Conservation (phyloP, 2,113 vertebrate species). For the Anthoscopus minutus region DNA sequence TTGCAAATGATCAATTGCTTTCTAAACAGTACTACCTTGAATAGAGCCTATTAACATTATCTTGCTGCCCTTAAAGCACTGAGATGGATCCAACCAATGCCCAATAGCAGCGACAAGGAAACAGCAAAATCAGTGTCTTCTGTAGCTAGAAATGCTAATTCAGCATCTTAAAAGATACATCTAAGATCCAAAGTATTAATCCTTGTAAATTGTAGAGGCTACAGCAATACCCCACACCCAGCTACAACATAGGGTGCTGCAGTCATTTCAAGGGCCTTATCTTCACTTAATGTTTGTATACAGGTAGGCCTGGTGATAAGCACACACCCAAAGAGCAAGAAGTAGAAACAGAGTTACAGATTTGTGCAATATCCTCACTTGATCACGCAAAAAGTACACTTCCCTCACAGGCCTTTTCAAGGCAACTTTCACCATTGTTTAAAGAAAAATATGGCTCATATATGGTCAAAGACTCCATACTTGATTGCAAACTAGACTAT, state of each 20-base stretch:
- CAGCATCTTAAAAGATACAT: not conserved
- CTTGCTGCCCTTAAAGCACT: not conserved
- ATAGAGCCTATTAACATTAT: not conserved
- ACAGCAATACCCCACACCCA: not conserved
- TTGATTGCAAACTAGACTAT: not conserved
- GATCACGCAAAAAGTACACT: not conserved
- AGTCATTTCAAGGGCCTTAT: not conserved
- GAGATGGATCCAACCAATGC: not conserved
- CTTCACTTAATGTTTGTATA: not conserved
- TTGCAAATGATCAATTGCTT: not conserved
- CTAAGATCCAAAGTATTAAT: not conserved
- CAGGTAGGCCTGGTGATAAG: not conserved
- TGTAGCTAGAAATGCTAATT: not conserved
- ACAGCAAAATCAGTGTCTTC: not conserved
- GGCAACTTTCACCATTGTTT: not conserved
- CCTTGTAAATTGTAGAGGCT: not conserved
- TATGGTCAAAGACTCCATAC: rapidly evolving
- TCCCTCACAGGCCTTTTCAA: not conserved
- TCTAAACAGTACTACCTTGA: not conserved
- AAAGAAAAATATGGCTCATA: not conserved
- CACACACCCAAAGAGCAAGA: not conserved
- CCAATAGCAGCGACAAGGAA: not conserved
- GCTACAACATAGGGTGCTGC: not conserved
- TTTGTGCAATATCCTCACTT: not conserved
- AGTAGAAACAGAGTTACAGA: not conserved